Evolutionary conservation across 2,888 invertebrate species (phyloP).

Genomic region (Sussaba pulchella): DNA sequence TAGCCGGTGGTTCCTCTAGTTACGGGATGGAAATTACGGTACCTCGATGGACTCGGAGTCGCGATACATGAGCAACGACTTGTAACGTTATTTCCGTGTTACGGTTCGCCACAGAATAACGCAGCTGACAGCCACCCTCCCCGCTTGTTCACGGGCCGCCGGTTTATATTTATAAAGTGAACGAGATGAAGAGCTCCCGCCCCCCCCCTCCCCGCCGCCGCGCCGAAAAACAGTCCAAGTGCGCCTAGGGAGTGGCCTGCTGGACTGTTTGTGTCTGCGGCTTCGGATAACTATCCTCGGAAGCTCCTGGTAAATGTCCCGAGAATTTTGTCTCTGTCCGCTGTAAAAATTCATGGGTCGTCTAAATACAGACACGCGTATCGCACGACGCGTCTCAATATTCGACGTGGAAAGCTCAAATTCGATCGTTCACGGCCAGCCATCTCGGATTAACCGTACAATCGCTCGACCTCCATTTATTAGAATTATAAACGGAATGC

Average conservation of each 20-base stretch:
- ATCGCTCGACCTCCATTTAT: constrained; percentile 26
- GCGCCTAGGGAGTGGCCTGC: constrained; percentile 27
- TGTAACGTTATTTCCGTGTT: constrained; percentile 56
- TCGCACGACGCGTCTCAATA: constrained; percentile 6
- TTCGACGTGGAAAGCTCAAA: constrained; percentile 19
- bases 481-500: constrained; percentile 30
- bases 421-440: constrained; percentile 21
- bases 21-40: not conserved
- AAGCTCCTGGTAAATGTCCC: constrained; percentile 58
- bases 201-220: too few relatives aligned
- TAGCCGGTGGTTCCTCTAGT: not conserved
- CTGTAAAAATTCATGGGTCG: constrained; percentile 30
- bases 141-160: constrained; percentile 32
- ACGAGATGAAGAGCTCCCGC: constrained; percentile 13
- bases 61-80: constrained; percentile 17
- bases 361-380: constrained; percentile 47
- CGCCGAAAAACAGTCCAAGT: constrained; percentile 47
- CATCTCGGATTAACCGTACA: constrained; percentile 41
- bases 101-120: constrained; percentile 37
- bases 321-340: constrained; percentile 39
- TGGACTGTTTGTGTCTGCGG: constrained; percentile 44
- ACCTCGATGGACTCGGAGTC: too few relatives aligned
- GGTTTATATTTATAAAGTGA: constrained; percentile 61
- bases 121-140: constrained; percentile 47
- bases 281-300: constrained; percentile 37